These are phyloP conservation scores for Temnothorax rugatulus DNA, from an alignment of 2,888 invertebrate genomes.

Conservation along the genomic window DNA sequence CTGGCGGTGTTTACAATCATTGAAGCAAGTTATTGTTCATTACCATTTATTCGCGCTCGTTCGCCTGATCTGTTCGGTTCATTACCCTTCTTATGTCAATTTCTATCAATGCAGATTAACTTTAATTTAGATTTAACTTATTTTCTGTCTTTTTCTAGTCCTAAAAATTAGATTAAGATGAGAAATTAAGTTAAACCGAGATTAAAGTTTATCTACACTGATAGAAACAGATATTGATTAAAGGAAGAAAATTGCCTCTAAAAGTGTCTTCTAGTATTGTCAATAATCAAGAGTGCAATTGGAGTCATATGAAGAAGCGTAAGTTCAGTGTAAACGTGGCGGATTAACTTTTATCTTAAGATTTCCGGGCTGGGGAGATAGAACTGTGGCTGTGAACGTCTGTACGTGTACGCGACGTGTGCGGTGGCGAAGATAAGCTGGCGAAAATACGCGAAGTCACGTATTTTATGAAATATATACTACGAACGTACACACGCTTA, in stretches of 20 bases:
- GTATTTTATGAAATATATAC: constrained; percentile 82
- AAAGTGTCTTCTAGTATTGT: background rate
- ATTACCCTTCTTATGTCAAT: background rate
- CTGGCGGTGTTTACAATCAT: background rate
- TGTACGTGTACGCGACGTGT: constrained; percentile 69
- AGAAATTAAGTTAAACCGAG: no score
- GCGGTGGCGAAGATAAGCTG: constrained; percentile 81
- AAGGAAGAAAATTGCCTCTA: background rate
- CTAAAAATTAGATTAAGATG: no score
- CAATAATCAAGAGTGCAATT: constrained; percentile 10
- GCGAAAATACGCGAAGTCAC: constrained; percentile 82
- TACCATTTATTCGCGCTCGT: background rate
- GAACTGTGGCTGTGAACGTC: constrained; percentile 13
- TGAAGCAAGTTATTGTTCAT: background rate
- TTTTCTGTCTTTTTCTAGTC: no score
- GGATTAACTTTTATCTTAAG: constrained; percentile 52
- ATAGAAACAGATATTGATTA: background rate
- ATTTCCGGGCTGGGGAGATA: constrained; percentile 31
- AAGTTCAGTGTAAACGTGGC: constrained; percentile 1
- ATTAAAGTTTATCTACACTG: no score
- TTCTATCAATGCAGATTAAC: no score
- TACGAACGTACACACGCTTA: background rate
- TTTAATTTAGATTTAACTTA: no score
- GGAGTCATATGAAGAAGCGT: background rate
- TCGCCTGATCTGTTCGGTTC: background rate